A percentile compares a stretch with the other conserved stretches of the same genome.
These are phyloP conservation scores for Ophthalmolycus amberensis DNA, from an alignment of 2,113 vertebrate genomes.

Conservation along the genomic window DNA sequence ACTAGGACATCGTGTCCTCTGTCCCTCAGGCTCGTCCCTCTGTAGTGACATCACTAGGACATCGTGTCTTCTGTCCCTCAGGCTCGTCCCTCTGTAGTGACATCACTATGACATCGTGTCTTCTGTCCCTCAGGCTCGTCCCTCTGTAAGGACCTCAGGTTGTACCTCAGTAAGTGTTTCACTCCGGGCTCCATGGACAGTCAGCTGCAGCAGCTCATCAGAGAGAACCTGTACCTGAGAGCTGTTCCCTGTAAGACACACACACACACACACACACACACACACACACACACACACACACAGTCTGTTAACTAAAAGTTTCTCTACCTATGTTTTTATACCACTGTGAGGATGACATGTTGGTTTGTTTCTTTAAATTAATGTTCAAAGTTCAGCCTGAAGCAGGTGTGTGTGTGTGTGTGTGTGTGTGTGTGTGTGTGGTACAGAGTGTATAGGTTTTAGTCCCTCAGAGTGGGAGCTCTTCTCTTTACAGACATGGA, in stretches of 20 bases:
- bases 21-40: not conserved
- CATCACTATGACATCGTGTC: conserved; percentile 13
- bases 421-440: not conserved
- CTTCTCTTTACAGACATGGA: not conserved
- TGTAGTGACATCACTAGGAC: not conserved
- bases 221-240: conserved; percentile 85
- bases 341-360: not conserved
- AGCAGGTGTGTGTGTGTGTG: not conserved
- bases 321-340: not conserved
- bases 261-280: conserved; percentile 13
- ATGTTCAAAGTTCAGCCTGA: conserved; percentile 1
- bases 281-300: not conserved
- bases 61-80: not conserved
- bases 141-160: conserved; percentile 85
- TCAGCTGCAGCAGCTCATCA: conserved; percentile 86
- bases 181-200: conserved; percentile 84
- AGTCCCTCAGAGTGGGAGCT: conserved; percentile 15
- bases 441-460: not conserved
- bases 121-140: conserved; percentile 75
- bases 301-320: not conserved
- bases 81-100: no score
- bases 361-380: not conserved
- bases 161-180: conserved; percentile 87
- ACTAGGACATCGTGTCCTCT: not conserved
- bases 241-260: conserved; percentile 82